Evolutionary conservation across 2,888 invertebrate genomes (phyloP), one percentile per base, ranked within the genome.

Genomic region (Tenthredo amoena): DNA sequence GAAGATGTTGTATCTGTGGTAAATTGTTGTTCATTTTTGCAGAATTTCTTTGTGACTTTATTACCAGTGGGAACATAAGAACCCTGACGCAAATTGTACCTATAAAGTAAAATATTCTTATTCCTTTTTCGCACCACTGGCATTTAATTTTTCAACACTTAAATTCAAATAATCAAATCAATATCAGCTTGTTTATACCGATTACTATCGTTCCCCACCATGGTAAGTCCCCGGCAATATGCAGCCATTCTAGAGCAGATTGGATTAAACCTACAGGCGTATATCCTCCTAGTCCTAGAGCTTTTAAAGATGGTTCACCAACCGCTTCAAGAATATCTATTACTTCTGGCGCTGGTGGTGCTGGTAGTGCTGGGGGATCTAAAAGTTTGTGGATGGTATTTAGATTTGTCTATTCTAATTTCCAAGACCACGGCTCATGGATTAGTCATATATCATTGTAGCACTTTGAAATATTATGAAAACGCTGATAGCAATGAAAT

Each of bases 181-280:
- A 77, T 34, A 85, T 65, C n/a, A 82, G 85, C 84, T 10, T 12
- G 83, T 82, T 68, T 86, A 90, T 94, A 96, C 96, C 97, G 84
- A 97, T 94, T 2, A 96, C 94, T 89, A 99, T 98, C 15, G 97
- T 95, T 58, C 95, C 96, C 98, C 99, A 99, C 99, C 99, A 99
- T 0, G 99, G 99, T 15, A 99, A 88, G 89, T 97, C 98, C 15
- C 95, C 93, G 0, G 95, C 94, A n/a, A 97, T 95, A 92, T 99
- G 99, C 62, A 99, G 89, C 90, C 94, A 96, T 93, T 99, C 99
- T 89, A 99, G 94, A 87, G 95, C 95, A 74, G 96, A 95, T 93
- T 99, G 98, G 18, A 98, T 95, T 6, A 98, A 92, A 0, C 99
- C 99, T 0, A 97, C 95, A 0, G 99, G 99, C 21, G 95, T 94